Conservation (phyloP, 2,113 vertebrate species). For the Ophiodon elongatus region DNA sequence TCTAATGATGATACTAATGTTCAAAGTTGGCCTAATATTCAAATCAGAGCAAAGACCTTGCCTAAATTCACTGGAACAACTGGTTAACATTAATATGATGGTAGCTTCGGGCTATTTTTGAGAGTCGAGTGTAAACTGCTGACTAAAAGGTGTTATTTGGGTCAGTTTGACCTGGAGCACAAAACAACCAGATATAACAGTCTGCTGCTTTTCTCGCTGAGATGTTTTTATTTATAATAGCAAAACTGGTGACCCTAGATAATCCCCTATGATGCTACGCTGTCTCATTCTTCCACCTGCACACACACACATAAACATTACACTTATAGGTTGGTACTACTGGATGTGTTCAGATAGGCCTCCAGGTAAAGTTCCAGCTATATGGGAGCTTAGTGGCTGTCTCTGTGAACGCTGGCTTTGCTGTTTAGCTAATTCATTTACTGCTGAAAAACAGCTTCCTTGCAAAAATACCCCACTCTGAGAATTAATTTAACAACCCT, state of each 20-base stretch:
- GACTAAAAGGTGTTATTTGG: conserved; percentile 3
- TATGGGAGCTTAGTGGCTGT: conserved; percentile 49
- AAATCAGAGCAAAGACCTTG: not conserved
- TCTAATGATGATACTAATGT: not conserved
- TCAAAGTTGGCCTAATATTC: not conserved
- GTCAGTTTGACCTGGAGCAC: conserved; percentile 24
- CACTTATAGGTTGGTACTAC: not conserved
- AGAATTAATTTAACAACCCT: conserved; percentile 54
- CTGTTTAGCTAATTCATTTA: conserved; percentile 62
- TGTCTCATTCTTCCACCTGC: not conserved
- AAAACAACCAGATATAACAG: conserved; percentile 19
- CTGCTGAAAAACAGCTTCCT: conserved; percentile 45
- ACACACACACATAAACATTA: not conserved
- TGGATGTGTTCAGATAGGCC: conserved; percentile 22
- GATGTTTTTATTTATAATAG: conserved; percentile 8
- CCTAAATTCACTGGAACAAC: conserved; percentile 11
- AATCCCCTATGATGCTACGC: not conserved
- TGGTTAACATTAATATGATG: conserved; percentile 24
- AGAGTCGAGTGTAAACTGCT: not conserved
- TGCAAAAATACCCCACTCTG: conserved; percentile 45
- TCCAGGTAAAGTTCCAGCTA: conserved; percentile 18
- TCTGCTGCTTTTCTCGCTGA: not conserved
- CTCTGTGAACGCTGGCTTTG: conserved; percentile 34
- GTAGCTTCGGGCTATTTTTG: conserved; percentile 31
- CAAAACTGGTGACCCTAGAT: not conserved